Evolutionary conservation across 1,140 invertebrate species (phyloP).

Genomic region (Penaeus japonicus): DNA sequence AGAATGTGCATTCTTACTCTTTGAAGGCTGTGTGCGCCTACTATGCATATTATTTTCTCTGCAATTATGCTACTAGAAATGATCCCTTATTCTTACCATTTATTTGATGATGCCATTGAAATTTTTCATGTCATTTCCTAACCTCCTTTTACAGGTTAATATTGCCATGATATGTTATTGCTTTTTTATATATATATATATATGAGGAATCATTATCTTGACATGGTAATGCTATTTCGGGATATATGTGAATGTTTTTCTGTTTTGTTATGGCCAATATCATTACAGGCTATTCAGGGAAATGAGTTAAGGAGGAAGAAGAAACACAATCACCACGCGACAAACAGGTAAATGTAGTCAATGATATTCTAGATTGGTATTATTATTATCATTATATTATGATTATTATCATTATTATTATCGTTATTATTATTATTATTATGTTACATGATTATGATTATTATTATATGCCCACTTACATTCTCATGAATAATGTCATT

Average conservation of each 20-base stretch:
- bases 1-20: slow-evolving; percentile 55
- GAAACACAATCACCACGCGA: slow-evolving; percentile 56
- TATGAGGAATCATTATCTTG: slow-evolving; percentile 19
- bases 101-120: slow-evolving; percentile 29
- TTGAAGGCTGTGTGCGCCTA: slow-evolving; percentile 38
- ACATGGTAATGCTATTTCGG: slow-evolving; percentile 42
- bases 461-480: too few species aligned
- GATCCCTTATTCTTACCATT: slow-evolving; percentile 11
- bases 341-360: slow-evolving; percentile 57
- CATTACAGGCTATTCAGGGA: slow-evolving; percentile 56
- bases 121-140: slow-evolving; percentile 51
- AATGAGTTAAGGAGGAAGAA: slow-evolving; percentile 54
- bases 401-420: too few species aligned
- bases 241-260: slow-evolving; percentile 48
- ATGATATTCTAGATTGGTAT: slow-evolving; percentile 48
- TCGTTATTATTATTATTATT: too few species aligned
- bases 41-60: slow-evolving; percentile 8
- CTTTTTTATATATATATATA: slow-evolving; percentile 35
- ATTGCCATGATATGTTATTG: slow-evolving; percentile 38
- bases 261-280: slow-evolving; percentile 50
- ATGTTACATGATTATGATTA: too few species aligned
- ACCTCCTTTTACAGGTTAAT: slow-evolving; percentile 54
- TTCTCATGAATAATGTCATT: too few species aligned
- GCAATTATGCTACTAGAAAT: slow-evolving; percentile 20
- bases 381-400: neutral